phyloP scores from a whole-genome alignment of 2,888 invertebrate species.

The Dolichomitus sp. region DNA sequence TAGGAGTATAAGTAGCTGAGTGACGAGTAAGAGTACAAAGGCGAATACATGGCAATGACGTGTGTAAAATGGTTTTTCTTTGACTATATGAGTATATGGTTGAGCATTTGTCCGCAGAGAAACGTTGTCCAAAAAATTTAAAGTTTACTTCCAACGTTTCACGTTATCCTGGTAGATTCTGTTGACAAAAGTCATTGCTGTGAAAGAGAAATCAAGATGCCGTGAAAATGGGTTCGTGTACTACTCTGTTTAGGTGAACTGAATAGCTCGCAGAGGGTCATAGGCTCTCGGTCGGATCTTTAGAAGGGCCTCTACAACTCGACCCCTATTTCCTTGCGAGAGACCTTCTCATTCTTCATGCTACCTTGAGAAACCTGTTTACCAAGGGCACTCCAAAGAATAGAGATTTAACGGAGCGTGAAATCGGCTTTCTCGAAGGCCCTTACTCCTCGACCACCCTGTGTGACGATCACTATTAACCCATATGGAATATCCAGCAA shows the following conservation, averaged over 20 bases:
- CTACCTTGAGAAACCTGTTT: slow-evolving; percentile 60
- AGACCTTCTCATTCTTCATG: slow-evolving; percentile 49
- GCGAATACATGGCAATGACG: too few species aligned
- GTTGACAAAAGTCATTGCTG: slow-evolving; percentile 76
- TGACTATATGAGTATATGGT: not conserved
- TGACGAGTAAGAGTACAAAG: not conserved
- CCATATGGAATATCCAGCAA: not conserved
- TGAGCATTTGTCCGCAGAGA: not conserved
- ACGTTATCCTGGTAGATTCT: slow-evolving; percentile 64
- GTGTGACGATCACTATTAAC: not conserved
- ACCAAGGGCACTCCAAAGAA: slow-evolving; percentile 60
- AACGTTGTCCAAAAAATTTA: not conserved
- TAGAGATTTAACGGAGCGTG: slow-evolving; percentile 57
- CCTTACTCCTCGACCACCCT: not conserved
- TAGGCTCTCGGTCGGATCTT: slow-evolving; percentile 6
- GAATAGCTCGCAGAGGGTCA: too few species aligned
- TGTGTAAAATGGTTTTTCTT: not conserved
- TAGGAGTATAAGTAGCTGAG: not conserved
- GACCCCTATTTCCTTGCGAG: slow-evolving; percentile 24
- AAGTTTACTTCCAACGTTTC: slow-evolving; percentile 36
- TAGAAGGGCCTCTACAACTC: slow-evolving; percentile 20
- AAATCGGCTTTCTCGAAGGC: slow-evolving; percentile 40
- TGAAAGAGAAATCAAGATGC: slow-evolving; percentile 69
- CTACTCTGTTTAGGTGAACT: not conserved
- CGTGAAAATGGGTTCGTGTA: slow-evolving; percentile 58